phyloP scores from a whole-genome alignment of 1,140 invertebrate species.

The Archegozetes longisetosus region DNA sequence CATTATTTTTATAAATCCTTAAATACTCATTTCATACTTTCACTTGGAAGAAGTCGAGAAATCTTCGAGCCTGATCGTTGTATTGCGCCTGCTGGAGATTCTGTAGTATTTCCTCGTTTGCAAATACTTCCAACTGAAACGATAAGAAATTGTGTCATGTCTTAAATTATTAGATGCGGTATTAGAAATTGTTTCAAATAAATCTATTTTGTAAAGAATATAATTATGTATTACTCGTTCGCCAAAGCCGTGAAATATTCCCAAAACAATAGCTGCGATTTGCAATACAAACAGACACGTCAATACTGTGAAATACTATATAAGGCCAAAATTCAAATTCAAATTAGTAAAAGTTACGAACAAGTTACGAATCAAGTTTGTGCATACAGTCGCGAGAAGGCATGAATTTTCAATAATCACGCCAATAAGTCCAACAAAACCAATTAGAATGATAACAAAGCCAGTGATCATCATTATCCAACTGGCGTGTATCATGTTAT shows the following conservation, averaged over 20 bases:
- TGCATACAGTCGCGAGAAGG: not conserved
- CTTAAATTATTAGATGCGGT: too few relatives aligned
- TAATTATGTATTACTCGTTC: not conserved
- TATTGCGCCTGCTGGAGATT: slow-evolving; percentile 17
- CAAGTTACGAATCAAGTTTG: not conserved
- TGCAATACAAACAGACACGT: not conserved
- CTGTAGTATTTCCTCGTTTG: slow-evolving; percentile 13
- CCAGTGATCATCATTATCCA: slow-evolving; percentile 18
- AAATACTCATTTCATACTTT: slow-evolving; percentile 12
- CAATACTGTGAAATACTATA: slow-evolving; percentile 10
- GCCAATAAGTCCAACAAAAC: slow-evolving; percentile 11
- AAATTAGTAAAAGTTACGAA: not conserved
- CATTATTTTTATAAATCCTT: not conserved
- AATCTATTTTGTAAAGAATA: not conserved
- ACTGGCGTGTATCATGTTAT: slow-evolving; percentile 15
- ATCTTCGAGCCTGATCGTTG: slow-evolving; percentile 1
- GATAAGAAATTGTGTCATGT: not conserved
- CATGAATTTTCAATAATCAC: not conserved
- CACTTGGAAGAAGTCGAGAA: slow-evolving; percentile 19
- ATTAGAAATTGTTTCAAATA: not conserved
- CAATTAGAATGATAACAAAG: slow-evolving; percentile 6
- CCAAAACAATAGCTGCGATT: slow-evolving; percentile 7
- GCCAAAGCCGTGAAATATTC: slow-evolving; percentile 9
- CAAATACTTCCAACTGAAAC: slow-evolving; percentile 15
- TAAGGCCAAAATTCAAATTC: not conserved